phyloP scores from a whole-genome alignment of 1,140 invertebrate species.

The Zaprionus capensis region DNA sequence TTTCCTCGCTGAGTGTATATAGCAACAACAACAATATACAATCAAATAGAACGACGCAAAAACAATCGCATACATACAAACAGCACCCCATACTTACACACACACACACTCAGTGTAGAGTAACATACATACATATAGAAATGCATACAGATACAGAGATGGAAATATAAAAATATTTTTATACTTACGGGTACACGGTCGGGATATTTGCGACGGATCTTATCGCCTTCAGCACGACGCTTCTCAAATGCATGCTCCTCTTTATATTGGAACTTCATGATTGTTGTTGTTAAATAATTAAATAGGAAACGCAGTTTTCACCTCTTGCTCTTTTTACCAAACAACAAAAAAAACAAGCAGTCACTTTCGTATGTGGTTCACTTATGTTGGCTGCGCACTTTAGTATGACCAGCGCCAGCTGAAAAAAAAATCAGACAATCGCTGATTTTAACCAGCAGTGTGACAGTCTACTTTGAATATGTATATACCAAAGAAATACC shows the following conservation, averaged over 20 bases:
- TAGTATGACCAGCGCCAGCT: conserved; percentile 33
- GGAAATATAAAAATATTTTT: conserved; percentile 25
- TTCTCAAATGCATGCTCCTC: conserved; percentile 99
- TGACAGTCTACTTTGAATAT: background rate
- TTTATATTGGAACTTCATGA: conserved; percentile 99
- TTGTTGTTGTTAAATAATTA: conserved; percentile 66
- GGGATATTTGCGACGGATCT: conserved; percentile 91
- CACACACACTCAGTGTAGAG: conserved; percentile 17
- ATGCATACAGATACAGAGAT: conserved; percentile 22
- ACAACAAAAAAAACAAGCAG: conserved; percentile 48
- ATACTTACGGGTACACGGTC: conserved; percentile 98
- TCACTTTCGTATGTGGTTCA: conserved; percentile 40
- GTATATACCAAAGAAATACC: background rate
- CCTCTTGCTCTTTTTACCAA: conserved; percentile 45
- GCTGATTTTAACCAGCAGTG: conserved; percentile 15
- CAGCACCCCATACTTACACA: conserved; percentile 37
- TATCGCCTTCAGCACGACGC: conserved; percentile 95
- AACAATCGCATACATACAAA: conserved; percentile 71
- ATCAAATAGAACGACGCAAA: conserved; percentile 73
- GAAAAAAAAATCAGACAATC: conserved; percentile 17
- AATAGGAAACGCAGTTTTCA: conserved; percentile 83
- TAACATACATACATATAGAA: conserved; percentile 15
- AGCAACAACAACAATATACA: conserved; percentile 55
- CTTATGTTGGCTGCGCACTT: conserved; percentile 42
- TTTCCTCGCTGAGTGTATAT: conserved; percentile 48